Evolutionary conservation across 2,888 invertebrate species (phyloP).

Genomic region (Drosophila putrida): DNA sequence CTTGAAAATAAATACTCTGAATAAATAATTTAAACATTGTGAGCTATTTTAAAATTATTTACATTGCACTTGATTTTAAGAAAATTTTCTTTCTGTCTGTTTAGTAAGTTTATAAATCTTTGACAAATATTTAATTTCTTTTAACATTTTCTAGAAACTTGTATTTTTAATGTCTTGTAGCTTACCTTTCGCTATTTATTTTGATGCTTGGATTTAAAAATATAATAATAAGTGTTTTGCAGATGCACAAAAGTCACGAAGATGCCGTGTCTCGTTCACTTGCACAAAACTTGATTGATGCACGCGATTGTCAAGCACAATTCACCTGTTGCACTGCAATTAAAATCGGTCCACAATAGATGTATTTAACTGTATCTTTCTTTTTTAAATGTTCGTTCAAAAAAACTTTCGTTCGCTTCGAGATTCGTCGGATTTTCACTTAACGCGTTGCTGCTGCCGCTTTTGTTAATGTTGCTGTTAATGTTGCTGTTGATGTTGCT

Average conservation of each 20-base stretch:
- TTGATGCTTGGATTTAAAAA: background rate
- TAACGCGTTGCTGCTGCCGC: constrained; percentile 51
- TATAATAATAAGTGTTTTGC: constrained; percentile 28
- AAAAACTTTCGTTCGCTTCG: constrained; percentile 68
- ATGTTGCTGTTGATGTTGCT: constrained; percentile 54
- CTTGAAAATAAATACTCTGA: too few relatives aligned
- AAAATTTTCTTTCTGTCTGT: too few relatives aligned
- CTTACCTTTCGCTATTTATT: constrained; percentile 28
- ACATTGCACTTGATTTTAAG: too few relatives aligned
- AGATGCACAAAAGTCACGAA: constrained; percentile 45
- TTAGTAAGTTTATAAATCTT: too few relatives aligned
- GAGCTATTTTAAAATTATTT: too few relatives aligned
- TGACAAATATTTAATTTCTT: too few relatives aligned
- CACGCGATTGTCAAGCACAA: constrained; percentile 63
- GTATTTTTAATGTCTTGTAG: background rate
- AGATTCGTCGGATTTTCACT: constrained; percentile 55
- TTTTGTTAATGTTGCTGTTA: constrained; percentile 61
- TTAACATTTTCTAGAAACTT: too few relatives aligned
- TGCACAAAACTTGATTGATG: constrained; percentile 33
- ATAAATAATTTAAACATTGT: too few relatives aligned
- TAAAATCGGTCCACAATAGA: constrained; percentile 15
- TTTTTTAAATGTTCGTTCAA: constrained; percentile 35
- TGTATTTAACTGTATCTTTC: constrained; percentile 27
- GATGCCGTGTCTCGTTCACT: constrained; percentile 39
- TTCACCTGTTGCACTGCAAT: constrained; percentile 63